A percentile compares a stretch with the other conserved stretches of the same genome.
phyloP scores from a whole-genome alignment of 2,888 invertebrate genomes.

The Enchytraeus crypticus region DNA sequence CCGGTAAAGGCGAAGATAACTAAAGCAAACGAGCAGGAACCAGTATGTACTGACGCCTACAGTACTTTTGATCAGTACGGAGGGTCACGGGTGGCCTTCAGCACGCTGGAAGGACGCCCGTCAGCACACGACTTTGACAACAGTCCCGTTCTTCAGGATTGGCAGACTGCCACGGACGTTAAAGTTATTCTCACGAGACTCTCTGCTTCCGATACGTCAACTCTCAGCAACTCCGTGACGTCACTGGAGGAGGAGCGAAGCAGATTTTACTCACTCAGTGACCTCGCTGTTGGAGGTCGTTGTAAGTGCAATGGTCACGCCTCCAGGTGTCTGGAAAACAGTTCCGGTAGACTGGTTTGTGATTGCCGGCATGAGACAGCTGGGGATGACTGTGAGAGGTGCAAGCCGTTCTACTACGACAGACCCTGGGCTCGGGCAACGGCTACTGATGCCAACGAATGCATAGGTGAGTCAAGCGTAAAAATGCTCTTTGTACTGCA shows the following conservation, averaged over 20 bases:
- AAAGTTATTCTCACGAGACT: conserved; percentile 77
- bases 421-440: conserved; percentile 91
- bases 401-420: conserved; percentile 89
- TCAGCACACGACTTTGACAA: conserved; percentile 84
- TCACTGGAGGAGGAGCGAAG: conserved; percentile 82
- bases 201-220: conserved; percentile 89
- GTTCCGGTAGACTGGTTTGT: conserved; percentile 55
- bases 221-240: no score
- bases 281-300: conserved; percentile 60
- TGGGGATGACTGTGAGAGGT: conserved; percentile 84
- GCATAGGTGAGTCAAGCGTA: conserved; percentile 71
- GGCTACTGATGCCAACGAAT: conserved; percentile 75
- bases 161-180: conserved; percentile 94
- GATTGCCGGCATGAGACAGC: conserved; percentile 92
- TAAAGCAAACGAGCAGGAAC: conserved; percentile 74
- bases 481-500: no score
- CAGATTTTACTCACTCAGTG: conserved; percentile 82
- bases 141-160: conserved; percentile 74
- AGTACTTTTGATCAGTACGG: conserved; percentile 92
- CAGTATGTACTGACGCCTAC: conserved; percentile 95
- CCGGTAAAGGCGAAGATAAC: conserved; percentile 54
- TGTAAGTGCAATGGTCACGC: conserved; percentile 99
- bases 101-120: conserved; percentile 86
- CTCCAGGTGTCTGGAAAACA: conserved; percentile 70
- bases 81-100: conserved; percentile 75